A percentile compares a stretch with the other conserved stretches of the same genome.
Conservation (phyloP, 2,888 invertebrate genomes). For the Formica aserva region DNA sequence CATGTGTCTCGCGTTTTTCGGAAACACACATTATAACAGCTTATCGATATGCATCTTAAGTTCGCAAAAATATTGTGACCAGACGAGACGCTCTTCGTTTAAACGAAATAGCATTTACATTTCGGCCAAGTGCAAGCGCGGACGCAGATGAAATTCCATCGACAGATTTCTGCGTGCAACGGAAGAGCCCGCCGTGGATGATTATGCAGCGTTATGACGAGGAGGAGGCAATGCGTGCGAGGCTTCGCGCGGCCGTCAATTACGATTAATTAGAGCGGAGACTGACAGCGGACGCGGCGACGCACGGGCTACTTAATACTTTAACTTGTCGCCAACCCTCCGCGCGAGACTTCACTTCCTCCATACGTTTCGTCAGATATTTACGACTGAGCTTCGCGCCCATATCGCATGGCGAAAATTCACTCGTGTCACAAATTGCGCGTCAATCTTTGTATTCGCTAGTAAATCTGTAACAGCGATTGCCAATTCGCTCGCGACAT, state of each 20-base stretch:
- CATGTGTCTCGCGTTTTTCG: neutral
- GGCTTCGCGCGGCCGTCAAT: conserved; percentile 85
- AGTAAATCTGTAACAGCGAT: neutral
- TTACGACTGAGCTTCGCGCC: conserved; percentile 58
- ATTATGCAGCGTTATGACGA: conserved; percentile 70
- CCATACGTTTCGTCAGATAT: conserved; percentile 66
- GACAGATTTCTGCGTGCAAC: conserved; percentile 61
- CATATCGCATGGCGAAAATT: conserved; percentile 21
- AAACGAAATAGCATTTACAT: neutral
- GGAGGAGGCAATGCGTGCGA: conserved; percentile 81
- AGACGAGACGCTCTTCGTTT: neutral
- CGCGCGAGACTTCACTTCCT: conserved; percentile 74
- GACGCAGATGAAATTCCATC: neutral
- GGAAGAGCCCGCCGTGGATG: conserved; percentile 65
- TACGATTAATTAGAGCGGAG: conserved; percentile 86
- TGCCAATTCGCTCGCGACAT: neutral
- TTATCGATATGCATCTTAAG: neutral
- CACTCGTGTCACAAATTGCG: neutral
- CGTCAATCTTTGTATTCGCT: neutral
- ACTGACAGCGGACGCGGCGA: conserved; percentile 85
- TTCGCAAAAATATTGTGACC: neutral
- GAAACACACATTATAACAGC: neutral
- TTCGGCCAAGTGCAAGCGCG: neutral
- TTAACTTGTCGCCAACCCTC: conserved; percentile 83
- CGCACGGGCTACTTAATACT: conserved; percentile 82